phyloP scores from a whole-genome alignment of 2,113 vertebrate genomes.

The Ictalurus furcatus region DNA sequence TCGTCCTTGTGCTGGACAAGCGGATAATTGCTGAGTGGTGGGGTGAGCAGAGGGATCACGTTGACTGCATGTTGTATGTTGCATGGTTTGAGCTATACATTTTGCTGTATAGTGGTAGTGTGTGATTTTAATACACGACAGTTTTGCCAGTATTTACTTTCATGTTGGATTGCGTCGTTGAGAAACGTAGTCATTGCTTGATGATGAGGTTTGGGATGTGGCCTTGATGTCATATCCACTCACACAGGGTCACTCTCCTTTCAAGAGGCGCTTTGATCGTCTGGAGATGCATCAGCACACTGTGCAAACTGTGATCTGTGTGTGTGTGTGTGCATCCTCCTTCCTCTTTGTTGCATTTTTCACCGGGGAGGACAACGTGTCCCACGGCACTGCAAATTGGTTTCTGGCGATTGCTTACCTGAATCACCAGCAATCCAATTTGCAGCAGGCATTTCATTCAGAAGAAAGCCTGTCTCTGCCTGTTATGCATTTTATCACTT shows the following conservation, averaged over 20 bases:
- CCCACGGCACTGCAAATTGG: constrained; percentile 42
- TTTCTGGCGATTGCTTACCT: constrained; percentile 39
- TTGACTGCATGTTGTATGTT: background rate
- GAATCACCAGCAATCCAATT: constrained; percentile 40
- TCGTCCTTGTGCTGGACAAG: background rate
- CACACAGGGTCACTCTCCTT: background rate
- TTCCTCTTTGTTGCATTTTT: constrained; percentile 36
- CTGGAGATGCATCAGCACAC: no score
- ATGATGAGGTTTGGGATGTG: background rate
- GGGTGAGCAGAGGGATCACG: background rate
- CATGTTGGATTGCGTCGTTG: background rate
- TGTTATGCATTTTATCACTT: constrained; percentile 28
- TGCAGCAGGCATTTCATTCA: constrained; percentile 32
- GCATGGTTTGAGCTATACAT: background rate
- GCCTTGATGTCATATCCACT: background rate
- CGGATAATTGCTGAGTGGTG: background rate
- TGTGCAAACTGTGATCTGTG: background rate
- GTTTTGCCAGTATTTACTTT: background rate
- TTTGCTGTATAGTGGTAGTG: background rate
- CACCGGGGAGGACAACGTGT: constrained; percentile 32
- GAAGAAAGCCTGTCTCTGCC: constrained; percentile 31
- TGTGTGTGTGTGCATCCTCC: background rate
- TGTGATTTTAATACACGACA: background rate
- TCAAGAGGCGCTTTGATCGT: background rate
- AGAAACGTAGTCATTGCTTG: background rate